Conservation (phyloP, 1,140 invertebrate genomes). For the Drosophila paulistorum region DNA sequence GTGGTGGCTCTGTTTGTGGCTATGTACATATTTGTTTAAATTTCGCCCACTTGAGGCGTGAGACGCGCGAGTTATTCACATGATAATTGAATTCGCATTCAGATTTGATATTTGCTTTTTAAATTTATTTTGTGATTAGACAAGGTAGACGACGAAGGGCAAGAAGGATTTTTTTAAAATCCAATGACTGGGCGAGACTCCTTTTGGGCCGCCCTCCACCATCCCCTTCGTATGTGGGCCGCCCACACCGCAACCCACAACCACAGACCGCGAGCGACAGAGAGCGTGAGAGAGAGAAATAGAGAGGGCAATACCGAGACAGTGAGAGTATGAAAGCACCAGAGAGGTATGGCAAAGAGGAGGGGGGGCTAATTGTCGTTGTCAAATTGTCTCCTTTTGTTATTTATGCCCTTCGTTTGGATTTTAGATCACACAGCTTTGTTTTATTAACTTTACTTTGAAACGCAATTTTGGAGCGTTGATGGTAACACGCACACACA, state of each 20-base stretch:
- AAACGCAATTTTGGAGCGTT: slow-evolving; percentile 1
- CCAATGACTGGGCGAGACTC: slow-evolving; percentile 14
- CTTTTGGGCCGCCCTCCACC: not conserved
- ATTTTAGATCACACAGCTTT: not conserved
- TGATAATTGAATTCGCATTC: slow-evolving; percentile 69
- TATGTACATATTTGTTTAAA: slow-evolving; percentile 56
- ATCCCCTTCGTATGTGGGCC: not conserved
- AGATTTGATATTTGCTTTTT: slow-evolving; percentile 38
- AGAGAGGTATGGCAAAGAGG: not conserved
- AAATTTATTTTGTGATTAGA: slow-evolving; percentile 40
- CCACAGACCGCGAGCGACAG: not conserved
- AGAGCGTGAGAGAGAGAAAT: not conserved
- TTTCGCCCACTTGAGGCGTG: slow-evolving; percentile 59
- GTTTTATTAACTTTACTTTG: slow-evolving; percentile 5
- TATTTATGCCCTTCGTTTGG: slow-evolving; percentile 6
- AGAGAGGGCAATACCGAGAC: not conserved
- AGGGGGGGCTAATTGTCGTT: not conserved
- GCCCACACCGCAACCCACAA: not conserved
- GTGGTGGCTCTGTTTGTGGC: slow-evolving; percentile 11
- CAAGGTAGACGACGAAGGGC: slow-evolving; percentile 44
- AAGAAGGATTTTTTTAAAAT: slow-evolving; percentile 50
- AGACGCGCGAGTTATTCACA: slow-evolving; percentile 54
- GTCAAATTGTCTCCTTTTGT: slow-evolving; percentile 14
- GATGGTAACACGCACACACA: slow-evolving; percentile 3
- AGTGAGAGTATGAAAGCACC: not conserved